These are phyloP conservation scores for Laspeyria flexula DNA, from an alignment of 2,888 invertebrate species.

Conservation along the genomic window DNA sequence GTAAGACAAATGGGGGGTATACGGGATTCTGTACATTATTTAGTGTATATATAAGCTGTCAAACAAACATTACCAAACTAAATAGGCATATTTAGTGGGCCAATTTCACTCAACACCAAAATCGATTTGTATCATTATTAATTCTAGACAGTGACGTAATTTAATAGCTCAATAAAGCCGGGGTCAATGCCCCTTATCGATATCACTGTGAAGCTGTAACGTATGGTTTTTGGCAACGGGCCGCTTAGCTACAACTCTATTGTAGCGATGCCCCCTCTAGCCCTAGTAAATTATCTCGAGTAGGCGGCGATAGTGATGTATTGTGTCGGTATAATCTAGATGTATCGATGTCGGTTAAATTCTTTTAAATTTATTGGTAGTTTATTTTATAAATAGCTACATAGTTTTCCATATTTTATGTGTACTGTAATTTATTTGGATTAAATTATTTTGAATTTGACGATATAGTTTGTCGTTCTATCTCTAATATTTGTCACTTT, in stretches of 20 bases:
- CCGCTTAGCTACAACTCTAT: conserved; percentile 42
- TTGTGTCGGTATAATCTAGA: too few relatives aligned
- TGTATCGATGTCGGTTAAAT: background rate
- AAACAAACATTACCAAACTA: background rate
- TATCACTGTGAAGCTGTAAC: conserved; percentile 38
- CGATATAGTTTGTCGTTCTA: too few relatives aligned
- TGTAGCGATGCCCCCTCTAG: conserved; percentile 28
- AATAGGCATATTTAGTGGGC: background rate
- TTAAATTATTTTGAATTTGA: too few relatives aligned
- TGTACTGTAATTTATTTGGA: too few relatives aligned
- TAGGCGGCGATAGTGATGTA: conserved; percentile 24
- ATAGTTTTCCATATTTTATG: too few relatives aligned
- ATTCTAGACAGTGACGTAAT: conserved; percentile 33
- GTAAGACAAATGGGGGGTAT: too few relatives aligned
- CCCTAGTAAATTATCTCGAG: conserved; percentile 49
- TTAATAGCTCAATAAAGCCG: conserved; percentile 21
- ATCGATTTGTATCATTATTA: background rate
- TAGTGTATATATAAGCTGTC: background rate
- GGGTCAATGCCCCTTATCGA: conserved; percentile 37
- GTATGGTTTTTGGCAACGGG: conserved; percentile 52
- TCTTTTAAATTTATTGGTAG: background rate
- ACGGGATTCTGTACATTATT: too few relatives aligned
- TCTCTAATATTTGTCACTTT: too few relatives aligned
- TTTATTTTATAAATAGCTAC: too few relatives aligned
- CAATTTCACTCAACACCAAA: background rate